Evolutionary conservation across 1,140 invertebrate species (phyloP).

Genomic region (Nephila pilipes): DNA sequence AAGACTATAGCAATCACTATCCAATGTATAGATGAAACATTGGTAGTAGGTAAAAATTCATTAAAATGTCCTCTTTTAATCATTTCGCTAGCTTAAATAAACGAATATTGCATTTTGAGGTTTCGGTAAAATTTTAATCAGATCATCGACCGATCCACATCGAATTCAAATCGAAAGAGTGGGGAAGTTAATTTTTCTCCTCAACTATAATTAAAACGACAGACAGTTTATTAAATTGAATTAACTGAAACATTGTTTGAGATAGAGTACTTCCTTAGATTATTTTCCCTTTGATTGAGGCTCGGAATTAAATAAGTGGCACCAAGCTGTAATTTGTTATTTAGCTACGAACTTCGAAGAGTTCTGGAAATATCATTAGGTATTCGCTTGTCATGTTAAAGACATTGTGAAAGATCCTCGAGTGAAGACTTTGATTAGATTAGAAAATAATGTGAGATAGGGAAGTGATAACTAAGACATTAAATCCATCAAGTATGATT

Average conservation of each 20-base stretch:
- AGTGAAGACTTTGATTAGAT: not conserved
- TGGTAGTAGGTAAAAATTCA: not conserved
- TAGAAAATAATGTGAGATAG: not conserved
- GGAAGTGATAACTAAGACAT: not conserved
- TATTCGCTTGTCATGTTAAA: not conserved
- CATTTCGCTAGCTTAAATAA: not conserved
- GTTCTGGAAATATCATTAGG: not conserved
- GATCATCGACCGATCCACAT: not conserved
- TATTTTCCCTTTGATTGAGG: not conserved
- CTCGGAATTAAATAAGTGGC: not conserved
- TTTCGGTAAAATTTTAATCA: not conserved
- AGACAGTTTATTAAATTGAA: not conserved
- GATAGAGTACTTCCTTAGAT: not conserved
- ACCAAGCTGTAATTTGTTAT: not conserved
- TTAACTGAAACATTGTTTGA: not conserved
- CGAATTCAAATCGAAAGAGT: not conserved
- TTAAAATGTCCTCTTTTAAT: slow-evolving; percentile 38
- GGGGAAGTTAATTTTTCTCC: not conserved
- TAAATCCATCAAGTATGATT: no score
- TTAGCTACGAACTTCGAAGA: not conserved
- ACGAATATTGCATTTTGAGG: not conserved
- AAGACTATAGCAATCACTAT: not conserved
- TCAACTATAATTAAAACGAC: slow-evolving; percentile 22
- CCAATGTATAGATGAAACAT: no score
- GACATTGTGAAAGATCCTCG: not conserved